A percentile compares a stretch with the other conserved stretches of the same genome.
These are phyloP conservation scores for Strix aluco DNA, from an alignment of 2,113 vertebrate genomes.

Conservation along the genomic window DNA sequence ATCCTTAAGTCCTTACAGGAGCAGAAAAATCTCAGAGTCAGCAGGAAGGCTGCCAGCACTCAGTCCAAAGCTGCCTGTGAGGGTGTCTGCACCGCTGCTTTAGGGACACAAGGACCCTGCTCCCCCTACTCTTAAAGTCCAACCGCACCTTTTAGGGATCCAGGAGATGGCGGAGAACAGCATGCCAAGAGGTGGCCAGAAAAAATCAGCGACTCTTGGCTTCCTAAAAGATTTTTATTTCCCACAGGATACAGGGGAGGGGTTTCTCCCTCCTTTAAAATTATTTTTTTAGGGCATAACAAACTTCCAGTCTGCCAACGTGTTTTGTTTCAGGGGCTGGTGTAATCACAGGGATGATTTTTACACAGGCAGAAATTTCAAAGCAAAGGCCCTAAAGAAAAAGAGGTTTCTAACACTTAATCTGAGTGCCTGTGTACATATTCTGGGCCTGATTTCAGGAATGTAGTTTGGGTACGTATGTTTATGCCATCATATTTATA, in stretches of 20 bases:
- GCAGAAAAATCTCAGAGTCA: conserved; percentile 38
- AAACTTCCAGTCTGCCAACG: background rate
- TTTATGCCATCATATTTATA: background rate
- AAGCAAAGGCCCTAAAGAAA: background rate
- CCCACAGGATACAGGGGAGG: background rate
- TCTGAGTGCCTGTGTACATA: background rate
- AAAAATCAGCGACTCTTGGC: background rate
- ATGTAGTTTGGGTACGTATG: background rate
- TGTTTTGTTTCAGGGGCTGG: background rate
- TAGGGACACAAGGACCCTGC: background rate
- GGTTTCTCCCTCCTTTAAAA: background rate
- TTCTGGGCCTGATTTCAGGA: background rate
- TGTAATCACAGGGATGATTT: background rate
- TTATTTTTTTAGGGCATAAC: background rate
- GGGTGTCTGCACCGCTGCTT: background rate
- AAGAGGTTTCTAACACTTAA: background rate
- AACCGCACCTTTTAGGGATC: background rate
- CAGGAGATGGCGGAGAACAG: background rate
- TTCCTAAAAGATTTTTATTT: background rate
- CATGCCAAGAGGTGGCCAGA: background rate
- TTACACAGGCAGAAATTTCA: background rate
- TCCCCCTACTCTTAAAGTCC: background rate
- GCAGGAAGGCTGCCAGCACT: conserved; percentile 13
- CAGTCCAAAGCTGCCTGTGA: background rate
- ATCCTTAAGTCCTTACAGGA: conserved; percentile 40